Percentiles rank a stretch among this genome's conserved stretches.
phyloP scores from a whole-genome alignment of 2,888 invertebrate species.

The Idaea straminata region DNA sequence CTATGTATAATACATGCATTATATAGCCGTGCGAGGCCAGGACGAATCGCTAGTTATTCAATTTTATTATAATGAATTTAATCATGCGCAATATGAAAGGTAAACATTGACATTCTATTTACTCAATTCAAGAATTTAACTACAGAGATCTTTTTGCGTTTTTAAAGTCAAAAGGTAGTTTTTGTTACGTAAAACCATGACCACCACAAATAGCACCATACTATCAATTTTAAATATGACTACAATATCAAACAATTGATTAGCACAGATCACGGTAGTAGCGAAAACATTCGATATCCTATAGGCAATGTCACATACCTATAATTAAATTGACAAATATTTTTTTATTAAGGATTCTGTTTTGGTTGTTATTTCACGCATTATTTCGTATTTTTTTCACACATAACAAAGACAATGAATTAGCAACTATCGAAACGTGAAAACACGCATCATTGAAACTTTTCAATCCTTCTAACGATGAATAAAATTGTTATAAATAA shows the following conservation, averaged over 20 bases:
- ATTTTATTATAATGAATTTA: too few species aligned
- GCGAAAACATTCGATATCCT: background rate
- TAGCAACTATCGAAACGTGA: background rate
- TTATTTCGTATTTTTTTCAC: conserved; percentile 5
- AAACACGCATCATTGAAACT: background rate
- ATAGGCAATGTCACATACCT: background rate
- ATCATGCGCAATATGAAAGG: too few species aligned
- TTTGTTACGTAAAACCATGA: background rate
- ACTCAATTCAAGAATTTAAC: too few species aligned
- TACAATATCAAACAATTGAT: background rate
- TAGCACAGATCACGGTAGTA: background rate
- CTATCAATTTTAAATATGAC: background rate
- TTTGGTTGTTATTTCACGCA: background rate
- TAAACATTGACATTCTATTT: too few species aligned
- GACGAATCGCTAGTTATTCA: too few species aligned
- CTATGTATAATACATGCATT: too few species aligned
- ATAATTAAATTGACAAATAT: conserved; percentile 24
- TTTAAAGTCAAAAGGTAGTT: too few species aligned
- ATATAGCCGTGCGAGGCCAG: too few species aligned
- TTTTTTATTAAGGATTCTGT: conserved; percentile 1
- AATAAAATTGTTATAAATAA: background rate
- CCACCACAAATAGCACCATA: background rate
- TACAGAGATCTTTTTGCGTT: too few species aligned
- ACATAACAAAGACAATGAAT: background rate
- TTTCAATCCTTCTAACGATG: background rate